phyloP scores from a whole-genome alignment of 2,797 vertebrate genomes.

The Cercopithecus hamlyni region DNA sequence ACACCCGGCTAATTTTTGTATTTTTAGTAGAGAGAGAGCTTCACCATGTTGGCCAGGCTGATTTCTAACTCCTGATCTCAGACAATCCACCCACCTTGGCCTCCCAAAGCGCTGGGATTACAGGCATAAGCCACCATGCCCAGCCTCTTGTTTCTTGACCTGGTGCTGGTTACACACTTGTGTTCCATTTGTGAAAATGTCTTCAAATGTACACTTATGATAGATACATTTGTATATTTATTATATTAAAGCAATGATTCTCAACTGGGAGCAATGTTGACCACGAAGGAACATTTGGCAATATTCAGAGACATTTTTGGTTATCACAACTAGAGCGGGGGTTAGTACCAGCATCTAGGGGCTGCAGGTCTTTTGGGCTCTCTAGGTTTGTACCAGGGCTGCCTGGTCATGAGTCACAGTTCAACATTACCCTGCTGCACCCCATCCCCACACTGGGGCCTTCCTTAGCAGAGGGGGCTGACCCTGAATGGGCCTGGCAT shows the following conservation, averaged over 20 bases:
- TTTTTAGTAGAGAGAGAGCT: background rate
- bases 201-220: background rate
- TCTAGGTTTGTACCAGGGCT: background rate
- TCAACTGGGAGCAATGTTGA: background rate
- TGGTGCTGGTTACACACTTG: background rate
- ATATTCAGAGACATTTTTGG: background rate
- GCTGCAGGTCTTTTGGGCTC: background rate
- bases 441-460: background rate
- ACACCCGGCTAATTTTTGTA: background rate
- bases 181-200: background rate
- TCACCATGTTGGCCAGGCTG: background rate
- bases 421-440: background rate
- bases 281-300: background rate
- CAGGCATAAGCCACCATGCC: background rate
- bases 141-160: background rate
- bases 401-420: background rate
- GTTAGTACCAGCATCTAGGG: background rate
- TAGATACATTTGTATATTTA: background rate
- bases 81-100: background rate
- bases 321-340: background rate
- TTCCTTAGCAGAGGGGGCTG: background rate
- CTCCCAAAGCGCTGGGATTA: background rate
- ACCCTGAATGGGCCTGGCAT: background rate
- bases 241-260: background rate
- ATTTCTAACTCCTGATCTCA: background rate